Conservation (phyloP, 2,888 invertebrate species). For the Acrobasis consociella region DNA sequence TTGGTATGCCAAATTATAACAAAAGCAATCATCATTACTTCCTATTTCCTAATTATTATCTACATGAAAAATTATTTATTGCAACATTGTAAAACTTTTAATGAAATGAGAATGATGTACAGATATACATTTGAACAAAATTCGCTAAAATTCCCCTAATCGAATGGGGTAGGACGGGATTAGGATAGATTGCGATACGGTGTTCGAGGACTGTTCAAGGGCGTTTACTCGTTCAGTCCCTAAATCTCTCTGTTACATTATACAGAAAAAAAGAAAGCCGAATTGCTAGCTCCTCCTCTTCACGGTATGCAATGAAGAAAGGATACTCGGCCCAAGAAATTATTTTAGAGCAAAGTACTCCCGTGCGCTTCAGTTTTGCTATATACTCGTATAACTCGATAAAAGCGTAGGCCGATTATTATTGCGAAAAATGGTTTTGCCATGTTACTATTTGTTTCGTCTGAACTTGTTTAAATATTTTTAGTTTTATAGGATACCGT, state of each 20-base stretch:
- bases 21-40: too few species aligned
- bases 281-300: neutral
- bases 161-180: slow-evolving; percentile 8
- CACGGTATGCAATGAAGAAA: slow-evolving; percentile 3
- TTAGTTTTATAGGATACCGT: too few species aligned
- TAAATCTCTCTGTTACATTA: slow-evolving; percentile 12
- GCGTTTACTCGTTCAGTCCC: slow-evolving; percentile 7
- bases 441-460: neutral
- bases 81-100: neutral
- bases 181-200: slow-evolving; percentile 4
- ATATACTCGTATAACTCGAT: neutral
- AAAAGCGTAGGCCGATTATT: neutral
- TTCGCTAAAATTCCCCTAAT: neutral
- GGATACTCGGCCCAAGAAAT: neutral
- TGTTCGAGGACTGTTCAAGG: slow-evolving; percentile 7
- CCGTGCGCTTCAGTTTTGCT: neutral
- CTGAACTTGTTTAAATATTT: neutral
- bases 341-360: slow-evolving; percentile 2
- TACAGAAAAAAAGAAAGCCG: slow-evolving; percentile 9
- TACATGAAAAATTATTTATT: too few species aligned
- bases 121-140: slow-evolving; percentile 17
- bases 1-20: too few species aligned
- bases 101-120: slow-evolving; percentile 17
- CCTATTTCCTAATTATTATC: too few species aligned
- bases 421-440: neutral